Evolutionary conservation across 2,113 vertebrate species (phyloP).

Genomic region (Anseranas semipalmata): DNA sequence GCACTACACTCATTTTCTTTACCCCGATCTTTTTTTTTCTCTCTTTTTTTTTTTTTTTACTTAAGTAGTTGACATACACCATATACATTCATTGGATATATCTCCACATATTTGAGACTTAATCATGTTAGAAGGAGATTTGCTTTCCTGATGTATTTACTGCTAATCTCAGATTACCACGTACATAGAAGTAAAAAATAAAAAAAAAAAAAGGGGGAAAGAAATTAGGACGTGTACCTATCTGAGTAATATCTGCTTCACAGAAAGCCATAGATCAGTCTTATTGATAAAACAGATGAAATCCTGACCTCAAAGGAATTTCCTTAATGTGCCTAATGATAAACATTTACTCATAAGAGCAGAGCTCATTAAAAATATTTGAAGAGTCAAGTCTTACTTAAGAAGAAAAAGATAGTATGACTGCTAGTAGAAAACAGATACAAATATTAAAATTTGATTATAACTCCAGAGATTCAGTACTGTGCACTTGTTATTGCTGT

Average conservation of each 20-base stretch:
- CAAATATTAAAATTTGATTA: not conserved
- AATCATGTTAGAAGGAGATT: not conserved
- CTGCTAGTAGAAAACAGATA: not conserved
- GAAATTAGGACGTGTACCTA: not conserved
- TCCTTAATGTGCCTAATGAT: not conserved
- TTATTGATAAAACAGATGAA: not conserved
- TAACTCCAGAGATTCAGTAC: not conserved
- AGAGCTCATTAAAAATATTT: not conserved
- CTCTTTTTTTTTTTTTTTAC: not conserved
- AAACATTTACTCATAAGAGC: not conserved
- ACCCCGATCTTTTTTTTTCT: not conserved
- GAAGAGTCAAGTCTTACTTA: not conserved
- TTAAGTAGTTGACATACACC: not conserved
- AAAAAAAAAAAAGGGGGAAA: not conserved
- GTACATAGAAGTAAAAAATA: not conserved
- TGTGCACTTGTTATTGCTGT: not conserved
- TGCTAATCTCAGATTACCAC: constrained; percentile 5
- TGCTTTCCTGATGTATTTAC: not conserved
- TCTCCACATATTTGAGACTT: not conserved
- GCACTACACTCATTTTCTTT: not conserved
- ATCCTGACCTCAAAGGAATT: not conserved
- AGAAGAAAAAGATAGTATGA: not conserved
- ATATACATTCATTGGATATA: not conserved
- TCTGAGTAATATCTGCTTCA: not conserved
- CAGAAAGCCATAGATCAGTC: not conserved